phyloP scores from a whole-genome alignment of 2,797 vertebrate genomes.

The Oreochromis grahami region DNA sequence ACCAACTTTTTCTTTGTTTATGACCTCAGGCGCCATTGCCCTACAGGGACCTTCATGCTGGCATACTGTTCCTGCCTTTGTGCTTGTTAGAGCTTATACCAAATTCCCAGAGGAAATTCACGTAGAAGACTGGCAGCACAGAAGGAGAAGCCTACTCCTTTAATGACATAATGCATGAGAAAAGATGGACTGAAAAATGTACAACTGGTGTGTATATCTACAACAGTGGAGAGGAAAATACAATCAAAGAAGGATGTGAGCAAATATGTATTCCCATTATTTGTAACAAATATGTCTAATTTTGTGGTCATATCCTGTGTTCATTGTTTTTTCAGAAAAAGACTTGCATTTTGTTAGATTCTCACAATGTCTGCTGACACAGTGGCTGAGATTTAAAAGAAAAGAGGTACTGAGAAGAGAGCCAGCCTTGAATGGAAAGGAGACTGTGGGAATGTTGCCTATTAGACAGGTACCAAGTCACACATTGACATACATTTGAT shows the following conservation, averaged over 20 bases:
- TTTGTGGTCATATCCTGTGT: neutral
- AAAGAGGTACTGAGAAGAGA: neutral
- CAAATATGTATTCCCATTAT: neutral
- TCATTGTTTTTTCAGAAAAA: neutral
- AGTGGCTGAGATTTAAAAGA: neutral
- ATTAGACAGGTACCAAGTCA: neutral
- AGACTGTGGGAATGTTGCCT: neutral
- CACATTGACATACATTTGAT: slow-evolving; percentile 15
- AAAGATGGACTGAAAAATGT: neutral
- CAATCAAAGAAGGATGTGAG: neutral
- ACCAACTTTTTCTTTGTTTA: slow-evolving; percentile 16
- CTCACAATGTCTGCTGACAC: neutral
- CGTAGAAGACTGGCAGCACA: neutral
- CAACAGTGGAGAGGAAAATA: neutral
- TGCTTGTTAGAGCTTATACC: slow-evolving; percentile 30
- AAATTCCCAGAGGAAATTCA: slow-evolving; percentile 25
- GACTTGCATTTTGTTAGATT: neutral
- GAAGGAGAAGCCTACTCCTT: neutral
- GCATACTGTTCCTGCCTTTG: slow-evolving; percentile 12
- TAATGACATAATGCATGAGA: slow-evolving; percentile 1
- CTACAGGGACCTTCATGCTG: slow-evolving; percentile 19
- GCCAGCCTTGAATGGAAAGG: neutral
- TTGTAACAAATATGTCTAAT: neutral
- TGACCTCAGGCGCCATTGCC: slow-evolving; percentile 18
- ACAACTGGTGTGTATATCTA: neutral